phyloP scores from a whole-genome alignment of 2,797 vertebrate genomes.

The Apodemus agrarius region DNA sequence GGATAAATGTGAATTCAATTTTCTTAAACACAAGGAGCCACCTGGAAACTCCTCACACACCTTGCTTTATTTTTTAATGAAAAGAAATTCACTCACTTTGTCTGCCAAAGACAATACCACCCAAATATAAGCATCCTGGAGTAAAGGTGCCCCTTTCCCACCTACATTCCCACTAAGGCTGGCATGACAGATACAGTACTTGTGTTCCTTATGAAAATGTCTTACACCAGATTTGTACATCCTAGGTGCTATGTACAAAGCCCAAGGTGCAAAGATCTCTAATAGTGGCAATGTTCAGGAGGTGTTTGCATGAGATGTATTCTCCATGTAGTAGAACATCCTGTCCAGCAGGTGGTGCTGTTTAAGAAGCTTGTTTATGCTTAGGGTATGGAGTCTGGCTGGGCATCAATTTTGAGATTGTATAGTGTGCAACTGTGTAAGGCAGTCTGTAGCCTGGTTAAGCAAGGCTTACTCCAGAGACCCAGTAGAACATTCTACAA shows the following conservation, averaged over 20 bases:
- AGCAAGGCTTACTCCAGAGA: no score
- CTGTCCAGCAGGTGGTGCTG: not conserved
- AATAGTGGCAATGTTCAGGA: not conserved
- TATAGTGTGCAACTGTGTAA: not conserved
- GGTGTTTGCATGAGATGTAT: not conserved
- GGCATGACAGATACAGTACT: not conserved
- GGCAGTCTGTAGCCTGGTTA: no score
- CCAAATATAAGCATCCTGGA: not conserved
- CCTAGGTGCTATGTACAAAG: not conserved
- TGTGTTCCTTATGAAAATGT: not conserved
- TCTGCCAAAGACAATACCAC: conserved; percentile 31
- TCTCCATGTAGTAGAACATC: not conserved
- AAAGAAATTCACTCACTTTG: conserved; percentile 7
- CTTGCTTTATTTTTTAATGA: not conserved
- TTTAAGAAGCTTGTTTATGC: not conserved
- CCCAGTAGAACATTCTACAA: no score
- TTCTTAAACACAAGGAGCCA: not conserved
- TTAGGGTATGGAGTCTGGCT: not conserved
- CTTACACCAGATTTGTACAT: not conserved
- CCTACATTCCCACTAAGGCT: not conserved
- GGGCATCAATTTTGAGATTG: not conserved
- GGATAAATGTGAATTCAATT: not conserved
- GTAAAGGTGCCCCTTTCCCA: conserved; percentile 3
- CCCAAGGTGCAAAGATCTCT: conserved; percentile 12
- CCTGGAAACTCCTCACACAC: not conserved